A percentile compares a stretch with the other conserved stretches of the same genome.
Conservation (phyloP, 2,113 vertebrate genomes). For the Mixornis gularis region DNA sequence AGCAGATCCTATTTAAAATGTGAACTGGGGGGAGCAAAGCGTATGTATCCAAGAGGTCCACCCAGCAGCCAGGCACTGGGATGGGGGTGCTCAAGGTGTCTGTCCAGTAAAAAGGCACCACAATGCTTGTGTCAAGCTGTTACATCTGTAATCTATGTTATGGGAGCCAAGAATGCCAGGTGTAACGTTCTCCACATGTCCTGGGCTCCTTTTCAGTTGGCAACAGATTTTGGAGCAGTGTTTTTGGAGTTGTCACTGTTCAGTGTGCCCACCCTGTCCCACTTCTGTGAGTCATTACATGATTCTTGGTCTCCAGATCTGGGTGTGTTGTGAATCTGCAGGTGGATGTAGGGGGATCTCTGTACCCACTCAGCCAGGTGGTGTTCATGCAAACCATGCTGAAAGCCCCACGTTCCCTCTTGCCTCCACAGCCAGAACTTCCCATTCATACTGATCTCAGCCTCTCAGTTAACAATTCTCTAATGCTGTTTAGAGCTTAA, state of each 20-base stretch:
- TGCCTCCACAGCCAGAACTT: background rate
- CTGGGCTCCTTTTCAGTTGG: background rate
- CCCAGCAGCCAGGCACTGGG: background rate
- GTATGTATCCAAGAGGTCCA: fast-evolving
- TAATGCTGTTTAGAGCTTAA: background rate
- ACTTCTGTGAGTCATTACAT: background rate
- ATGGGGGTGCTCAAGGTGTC: background rate
- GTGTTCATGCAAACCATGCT: fast-evolving
- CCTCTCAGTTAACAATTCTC: background rate
- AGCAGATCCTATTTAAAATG: background rate
- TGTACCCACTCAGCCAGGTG: fast-evolving
- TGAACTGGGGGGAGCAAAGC: background rate
- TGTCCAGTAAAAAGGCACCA: background rate
- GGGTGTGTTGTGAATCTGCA: background rate
- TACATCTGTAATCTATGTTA: background rate
- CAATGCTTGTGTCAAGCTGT: background rate
- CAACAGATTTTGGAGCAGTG: background rate
- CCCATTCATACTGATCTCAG: background rate
- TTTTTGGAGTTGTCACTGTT: background rate
- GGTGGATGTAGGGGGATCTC: background rate
- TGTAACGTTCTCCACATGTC: background rate
- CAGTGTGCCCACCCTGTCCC: background rate
- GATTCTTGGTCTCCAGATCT: background rate
- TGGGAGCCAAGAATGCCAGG: background rate
- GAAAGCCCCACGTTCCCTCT: background rate